Evolutionary conservation across 2,888 invertebrate species (phyloP).

Genomic region (Pantelozetes paolii): DNA sequence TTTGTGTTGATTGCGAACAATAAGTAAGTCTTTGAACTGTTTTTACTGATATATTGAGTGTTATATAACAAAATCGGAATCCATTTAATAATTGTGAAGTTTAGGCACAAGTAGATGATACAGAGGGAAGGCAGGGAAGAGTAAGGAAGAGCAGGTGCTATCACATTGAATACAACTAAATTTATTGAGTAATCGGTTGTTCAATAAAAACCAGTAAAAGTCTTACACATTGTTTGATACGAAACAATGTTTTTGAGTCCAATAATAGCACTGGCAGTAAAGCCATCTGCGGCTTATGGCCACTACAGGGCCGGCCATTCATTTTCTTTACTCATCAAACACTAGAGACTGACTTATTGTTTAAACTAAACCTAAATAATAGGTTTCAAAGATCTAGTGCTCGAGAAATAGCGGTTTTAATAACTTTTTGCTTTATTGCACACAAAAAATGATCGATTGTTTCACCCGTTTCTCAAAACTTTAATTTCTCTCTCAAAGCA

Average conservation of each 20-base stretch:
- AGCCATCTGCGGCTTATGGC: slow-evolving; percentile 20
- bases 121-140: not conserved
- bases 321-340: not conserved
- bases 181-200: slow-evolving; percentile 31
- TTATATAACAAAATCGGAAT: not conserved
- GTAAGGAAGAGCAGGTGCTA: slow-evolving; percentile 21
- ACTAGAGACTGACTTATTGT: slow-evolving; percentile 10
- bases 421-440: not conserved
- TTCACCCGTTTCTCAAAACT: no score
- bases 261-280: not conserved
- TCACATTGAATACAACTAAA: slow-evolving; percentile 17
- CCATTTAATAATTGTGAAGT: slow-evolving; percentile 32
- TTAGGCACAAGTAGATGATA: not conserved
- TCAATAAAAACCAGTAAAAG: slow-evolving; percentile 31
- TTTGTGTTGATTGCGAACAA: slow-evolving; percentile 12
- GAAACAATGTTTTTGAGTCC: slow-evolving; percentile 6
- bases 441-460: not conserved
- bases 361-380: slow-evolving; percentile 2
- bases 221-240: slow-evolving; percentile 12
- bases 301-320: not conserved
- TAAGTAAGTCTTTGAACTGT: not conserved
- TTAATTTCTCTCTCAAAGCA: no score
- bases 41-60: not conserved
- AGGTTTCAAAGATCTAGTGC: not conserved
- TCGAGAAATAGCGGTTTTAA: not conserved